Evolutionary conservation across 1,140 invertebrate genomes (phyloP), one percentile per base, ranked within the genome.

Genomic region (Panagrolaimus sp.): DNA sequence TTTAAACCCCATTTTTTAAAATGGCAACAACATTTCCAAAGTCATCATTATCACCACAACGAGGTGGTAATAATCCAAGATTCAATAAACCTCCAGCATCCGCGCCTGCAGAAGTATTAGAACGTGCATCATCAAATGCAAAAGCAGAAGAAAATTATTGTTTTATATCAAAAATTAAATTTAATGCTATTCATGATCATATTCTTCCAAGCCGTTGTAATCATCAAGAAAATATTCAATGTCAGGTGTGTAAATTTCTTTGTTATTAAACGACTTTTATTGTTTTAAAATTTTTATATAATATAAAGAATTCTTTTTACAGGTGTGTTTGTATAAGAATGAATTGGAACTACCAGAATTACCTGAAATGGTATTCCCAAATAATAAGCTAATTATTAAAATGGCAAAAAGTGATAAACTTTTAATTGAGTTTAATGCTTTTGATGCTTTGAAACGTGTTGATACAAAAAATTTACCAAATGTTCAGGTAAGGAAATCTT

Each of bases 361-460:
- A 73, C 95, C 95, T 16, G 95, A 98, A 82, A 98, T 98, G 94
- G 90, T 96, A 16, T 98, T 97, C 87, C 91, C 92, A 23, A 90
- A 91, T 75, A 96, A 95, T 81, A 84, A 43, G 16, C 45, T 74
- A 68, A 76, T 88, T 71, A 84, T 96, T 11, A 78, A 93, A 2
- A 84, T 85, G 62, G 90, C 92, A 81, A 85, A 87, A 67, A 53
- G 68, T 9, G 85, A 85, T 80, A 91, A 91, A 61, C 88, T 88
- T 69, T 82, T 85, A 13, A 86, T 98, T 53, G 87, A 90, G 79
- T 98, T 98, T 80, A 91, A 90, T 83, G 89, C 92, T 9, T 85
- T 97, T 20, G 92, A 96, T 87, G 92, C 95, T 1, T 84, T 98
- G 27, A 89, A 89, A 80, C 79, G 86, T 69, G 92, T 98, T 7